These are phyloP conservation scores for Trachelus troglodyta DNA, from an alignment of 2,888 invertebrate species.

Conservation along the genomic window DNA sequence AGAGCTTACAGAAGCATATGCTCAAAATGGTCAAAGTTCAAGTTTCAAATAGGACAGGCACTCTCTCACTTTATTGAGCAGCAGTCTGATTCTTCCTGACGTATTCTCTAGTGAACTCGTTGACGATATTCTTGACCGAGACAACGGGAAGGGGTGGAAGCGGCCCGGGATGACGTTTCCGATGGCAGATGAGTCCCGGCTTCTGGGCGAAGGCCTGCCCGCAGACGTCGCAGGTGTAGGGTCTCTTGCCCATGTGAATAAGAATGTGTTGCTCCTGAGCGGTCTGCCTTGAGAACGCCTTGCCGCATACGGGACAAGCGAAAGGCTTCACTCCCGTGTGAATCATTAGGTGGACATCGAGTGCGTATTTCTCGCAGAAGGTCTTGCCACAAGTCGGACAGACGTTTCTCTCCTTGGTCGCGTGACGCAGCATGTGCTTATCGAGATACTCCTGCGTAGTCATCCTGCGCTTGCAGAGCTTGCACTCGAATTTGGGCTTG, in stretches of 20 bases:
- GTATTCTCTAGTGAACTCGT: constrained; percentile 23
- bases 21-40: too few species aligned
- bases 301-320: constrained; percentile 33
- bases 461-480: constrained; percentile 32
- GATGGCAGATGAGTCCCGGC: constrained; percentile 20
- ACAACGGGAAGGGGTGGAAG: constrained; percentile 18
- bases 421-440: constrained; percentile 31
- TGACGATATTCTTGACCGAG: constrained; percentile 16
- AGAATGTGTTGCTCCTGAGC: constrained; percentile 39
- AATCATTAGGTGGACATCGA: constrained; percentile 26
- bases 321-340: constrained; percentile 28
- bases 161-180: constrained; percentile 20
- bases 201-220: constrained; percentile 20
- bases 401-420: constrained; percentile 23
- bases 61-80: not conserved
- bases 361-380: constrained; percentile 21
- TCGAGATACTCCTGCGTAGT: constrained; percentile 31
- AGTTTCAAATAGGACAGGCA: too few species aligned
- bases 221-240: constrained; percentile 18
- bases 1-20: too few species aligned
- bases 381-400: constrained; percentile 36
- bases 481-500: constrained; percentile 30
- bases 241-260: constrained; percentile 31
- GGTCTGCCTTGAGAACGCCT: constrained; percentile 35
- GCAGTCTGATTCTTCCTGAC: constrained; percentile 15